phyloP scores from a whole-genome alignment of 2,888 invertebrate genomes.

The Diogma glabrata region DNA sequence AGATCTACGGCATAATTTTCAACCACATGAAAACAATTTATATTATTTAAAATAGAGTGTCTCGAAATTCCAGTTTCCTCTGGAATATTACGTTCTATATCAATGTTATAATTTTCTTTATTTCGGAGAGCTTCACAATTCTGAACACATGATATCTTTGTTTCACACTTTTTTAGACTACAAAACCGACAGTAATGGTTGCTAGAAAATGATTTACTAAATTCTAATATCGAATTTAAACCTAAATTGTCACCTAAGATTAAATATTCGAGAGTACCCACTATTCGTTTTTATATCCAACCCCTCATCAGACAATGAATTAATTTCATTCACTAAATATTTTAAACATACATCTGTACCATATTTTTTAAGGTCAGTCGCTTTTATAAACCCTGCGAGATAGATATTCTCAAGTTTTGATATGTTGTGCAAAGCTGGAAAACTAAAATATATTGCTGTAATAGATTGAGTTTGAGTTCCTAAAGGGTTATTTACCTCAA shows the following conservation, averaged over 20 bases:
- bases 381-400: neutral
- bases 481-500: slow-evolving; percentile 13
- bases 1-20: slow-evolving; percentile 10
- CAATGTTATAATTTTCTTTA: neutral
- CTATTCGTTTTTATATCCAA: slow-evolving; percentile 16
- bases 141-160: neutral
- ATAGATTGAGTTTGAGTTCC: slow-evolving; percentile 13
- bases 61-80: neutral
- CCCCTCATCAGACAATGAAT: slow-evolving; percentile 20
- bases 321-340: slow-evolving; percentile 21
- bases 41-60: neutral
- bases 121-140: neutral
- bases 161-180: neutral
- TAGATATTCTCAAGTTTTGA: slow-evolving; percentile 3
- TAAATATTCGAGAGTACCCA: neutral
- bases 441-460: slow-evolving; percentile 12
- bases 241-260: neutral
- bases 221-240: neutral
- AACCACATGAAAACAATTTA: slow-evolving; percentile 1
- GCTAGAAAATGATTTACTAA: neutral
- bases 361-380: neutral
- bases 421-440: slow-evolving; percentile 6
- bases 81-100: neutral
- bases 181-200: neutral
- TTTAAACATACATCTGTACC: slow-evolving; percentile 21